These are phyloP conservation scores for Sebastes minor DNA, from an alignment of 2,797 vertebrate genomes.

Conservation along the genomic window DNA sequence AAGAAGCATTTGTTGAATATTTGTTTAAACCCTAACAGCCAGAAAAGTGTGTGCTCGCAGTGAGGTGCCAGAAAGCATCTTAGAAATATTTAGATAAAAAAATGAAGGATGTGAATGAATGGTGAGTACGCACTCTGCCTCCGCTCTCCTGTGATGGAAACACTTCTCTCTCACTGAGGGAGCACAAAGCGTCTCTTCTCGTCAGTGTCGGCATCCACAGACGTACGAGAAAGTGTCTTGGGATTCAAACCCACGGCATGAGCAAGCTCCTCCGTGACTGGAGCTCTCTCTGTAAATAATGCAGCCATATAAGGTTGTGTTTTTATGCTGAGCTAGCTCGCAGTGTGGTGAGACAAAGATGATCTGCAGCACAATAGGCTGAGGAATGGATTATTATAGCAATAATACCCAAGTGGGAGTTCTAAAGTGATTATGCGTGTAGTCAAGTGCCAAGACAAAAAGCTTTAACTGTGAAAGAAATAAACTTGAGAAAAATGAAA, in stretches of 20 bases:
- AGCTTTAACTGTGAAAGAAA: background rate
- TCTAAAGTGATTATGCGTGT: background rate
- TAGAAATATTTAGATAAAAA: constrained; percentile 46
- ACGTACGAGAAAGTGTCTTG: background rate
- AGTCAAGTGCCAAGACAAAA: constrained; percentile 10
- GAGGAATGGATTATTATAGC: constrained; percentile 33
- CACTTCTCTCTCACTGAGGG: background rate
- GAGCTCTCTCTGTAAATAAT: constrained; percentile 18
- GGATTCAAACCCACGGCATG: constrained; percentile 30
- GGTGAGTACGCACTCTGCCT: constrained; percentile 1
- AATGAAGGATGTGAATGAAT: constrained; percentile 39
- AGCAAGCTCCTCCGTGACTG: constrained; percentile 11
- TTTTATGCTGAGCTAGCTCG: constrained; percentile 20
- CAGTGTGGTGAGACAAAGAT: constrained; percentile 18
- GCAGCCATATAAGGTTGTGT: background rate
- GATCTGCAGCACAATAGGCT: constrained; percentile 27
- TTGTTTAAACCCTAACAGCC: constrained; percentile 38
- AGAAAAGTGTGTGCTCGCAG: constrained; percentile 16
- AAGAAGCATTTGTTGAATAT: constrained; percentile 44
- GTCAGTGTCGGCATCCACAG: constrained; percentile 1
- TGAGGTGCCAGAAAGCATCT: constrained; percentile 10
- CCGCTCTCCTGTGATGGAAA: constrained; percentile 22
- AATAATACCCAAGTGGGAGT: constrained; percentile 29
- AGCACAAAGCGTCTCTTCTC: background rate
- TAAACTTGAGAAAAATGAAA: constrained; percentile 1